Base-by-base conservation (phyloP, 1,140 invertebrate species). In the Drosophila mayri region DNA sequence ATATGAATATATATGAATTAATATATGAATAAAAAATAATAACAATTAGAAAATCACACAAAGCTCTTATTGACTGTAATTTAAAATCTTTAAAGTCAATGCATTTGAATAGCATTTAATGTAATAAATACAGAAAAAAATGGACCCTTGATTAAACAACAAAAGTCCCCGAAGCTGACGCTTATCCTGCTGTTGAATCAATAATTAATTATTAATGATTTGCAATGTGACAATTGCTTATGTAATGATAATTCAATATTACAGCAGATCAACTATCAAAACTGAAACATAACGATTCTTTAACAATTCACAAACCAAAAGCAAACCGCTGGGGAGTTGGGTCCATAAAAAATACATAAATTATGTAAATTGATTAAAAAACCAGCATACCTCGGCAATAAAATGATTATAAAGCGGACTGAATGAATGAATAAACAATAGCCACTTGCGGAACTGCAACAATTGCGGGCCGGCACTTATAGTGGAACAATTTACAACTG, bases 401-500 rank as follows among this genome's bases (percentile, higher is more conserved):
- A 72, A 72, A 72, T 72, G 52, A 72, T 72, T 72, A 72, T 72
- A 30, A 43, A 72, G 22, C 47, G n/a, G 38, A 38, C 14, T 28
- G 46, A 62, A 38, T 50, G 60, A 60, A 72, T 72, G 68, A 72
- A 72, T 72, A 77, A 77, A 77, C 41, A 77, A 77, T 57, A 47
- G 49, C 40, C 55, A 71, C 74, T 64, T 57, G 47, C 16, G 12
- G 50, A 71, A 54, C 54, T 25, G 60, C 75, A 86, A 76, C 55
- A 75, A 67, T 43, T 61, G 38, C 32, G 44, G 41, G 38, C 22
- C 43, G 50, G 63, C 43, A 25, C 76, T 71, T 35, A 58, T 71
- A 67, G 40, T 58, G 64, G 49, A 82, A 82, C 76, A 79, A 76
- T 79, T 52, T 87, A 79, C 71, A 82, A 68, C 38, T 76, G 71